Evolutionary conservation across 2,888 invertebrate species (phyloP), one percentile per base, ranked within the genome.

Genomic region (Nemurella pictetii): DNA sequence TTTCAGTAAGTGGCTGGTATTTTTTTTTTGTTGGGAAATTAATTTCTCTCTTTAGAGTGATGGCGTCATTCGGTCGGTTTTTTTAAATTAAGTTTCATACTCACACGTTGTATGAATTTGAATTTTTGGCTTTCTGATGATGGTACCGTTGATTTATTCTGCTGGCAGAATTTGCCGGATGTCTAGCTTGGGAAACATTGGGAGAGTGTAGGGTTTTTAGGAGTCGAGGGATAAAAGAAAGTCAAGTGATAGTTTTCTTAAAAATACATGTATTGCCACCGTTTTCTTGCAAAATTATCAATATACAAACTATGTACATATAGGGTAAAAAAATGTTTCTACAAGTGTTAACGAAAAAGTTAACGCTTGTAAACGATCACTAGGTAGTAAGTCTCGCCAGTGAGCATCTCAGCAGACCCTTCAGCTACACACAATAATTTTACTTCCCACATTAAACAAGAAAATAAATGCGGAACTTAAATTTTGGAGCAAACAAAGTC

Each of bases 261-360:
- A 78, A 36, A 84, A 86, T 84, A 86, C 86, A 86, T 86, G 85
- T 86, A 86, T 86, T 86, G 86, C 86, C 86, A 86, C 86, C 86
- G 86, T 86, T 86, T 86, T 85, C 85, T 86, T 86, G 86, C 86
- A 86, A 86, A 86, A 84, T 83, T 73, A 80, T 80, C 35, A 83
- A 84, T 84, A 86, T 32, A 32, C 29, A 30, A 81, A 81, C 32
- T 32, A 35, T 82, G 84, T 85, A 85, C 83, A 85, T 78, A 81
- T 77, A 85, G 78, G 78, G 85, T 85, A 86, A 86, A 85, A 86
- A 86, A 86, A 26, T 27, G 27, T 27, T 35, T 35, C 35, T 81
- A 36, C 80, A 35, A 12, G 12, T n/a, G n/a, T 81, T 29, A 81
- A 36, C 35, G 25, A 80, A 26, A 12, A 26, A 5, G 80, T 27